Evolutionary conservation across 1,140 invertebrate species (phyloP).

Genomic region (Stenopsyche tienmushanensis): DNA sequence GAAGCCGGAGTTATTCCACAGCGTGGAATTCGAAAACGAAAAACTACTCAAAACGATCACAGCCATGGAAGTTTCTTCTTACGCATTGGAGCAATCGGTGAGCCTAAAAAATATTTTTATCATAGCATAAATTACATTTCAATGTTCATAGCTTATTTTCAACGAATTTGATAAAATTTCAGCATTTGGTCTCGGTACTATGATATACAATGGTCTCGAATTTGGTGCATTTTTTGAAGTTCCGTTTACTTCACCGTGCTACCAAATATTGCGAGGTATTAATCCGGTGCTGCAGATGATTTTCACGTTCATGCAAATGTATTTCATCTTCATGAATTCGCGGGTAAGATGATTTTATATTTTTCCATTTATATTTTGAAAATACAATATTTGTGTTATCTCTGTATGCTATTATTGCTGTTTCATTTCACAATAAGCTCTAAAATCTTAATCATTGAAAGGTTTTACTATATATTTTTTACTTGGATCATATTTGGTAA

Average conservation of each 20-base stretch:
- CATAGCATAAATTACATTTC: neutral
- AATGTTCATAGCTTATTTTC: neutral
- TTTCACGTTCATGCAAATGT: slow-evolving; percentile 98
- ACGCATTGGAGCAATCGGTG: slow-evolving; percentile 89
- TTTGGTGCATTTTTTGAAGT: slow-evolving; percentile 93
- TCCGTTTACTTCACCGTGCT: slow-evolving; percentile 83
- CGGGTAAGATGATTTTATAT: slow-evolving; percentile 75
- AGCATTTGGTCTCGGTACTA: slow-evolving; percentile 95
- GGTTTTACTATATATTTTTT: too few species aligned
- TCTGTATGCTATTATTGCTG: too few species aligned
- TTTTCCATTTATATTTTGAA: neutral
- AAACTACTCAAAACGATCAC: slow-evolving; percentile 89
- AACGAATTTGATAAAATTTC: slow-evolving; percentile 42
- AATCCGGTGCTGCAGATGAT: slow-evolving; percentile 93
- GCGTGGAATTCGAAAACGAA: slow-evolving; percentile 72
- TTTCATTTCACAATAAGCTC: too few species aligned
- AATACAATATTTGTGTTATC: slow-evolving; percentile 1
- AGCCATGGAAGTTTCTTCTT: slow-evolving; percentile 96
- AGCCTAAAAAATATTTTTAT: neutral
- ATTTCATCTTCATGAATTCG: slow-evolving; percentile 98
- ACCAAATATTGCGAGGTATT: slow-evolving; percentile 85
- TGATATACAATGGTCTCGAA: slow-evolving; percentile 96
- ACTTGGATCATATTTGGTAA: too few species aligned
- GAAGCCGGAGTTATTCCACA: slow-evolving; percentile 69
- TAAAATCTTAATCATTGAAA: too few species aligned